Base-by-base conservation (phyloP, 1,140 invertebrate species). In the Drusus annulatus region DNA sequence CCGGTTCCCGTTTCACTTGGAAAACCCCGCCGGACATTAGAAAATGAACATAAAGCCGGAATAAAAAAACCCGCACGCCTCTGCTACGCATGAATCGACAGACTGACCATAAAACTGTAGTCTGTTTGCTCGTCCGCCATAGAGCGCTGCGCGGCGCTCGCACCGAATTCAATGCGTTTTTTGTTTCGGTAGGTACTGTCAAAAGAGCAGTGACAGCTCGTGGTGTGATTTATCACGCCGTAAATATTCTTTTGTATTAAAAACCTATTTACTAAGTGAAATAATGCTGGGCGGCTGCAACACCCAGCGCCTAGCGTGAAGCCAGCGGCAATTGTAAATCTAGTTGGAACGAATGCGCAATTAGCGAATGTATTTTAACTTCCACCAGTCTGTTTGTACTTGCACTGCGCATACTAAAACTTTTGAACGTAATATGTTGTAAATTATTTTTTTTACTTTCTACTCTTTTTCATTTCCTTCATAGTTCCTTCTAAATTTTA, bases 221-320 rank as follows among this genome's bases (percentile, higher is more conserved):
- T 25, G 23, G 3, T 36, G 60, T 80, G 79, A 80, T 80, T 80
- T 80, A 75, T 80, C 62, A 74, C 23, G 76, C 76, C 79, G 74
- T 80, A 80, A 80, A 80, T 80, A 76, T 76, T 76, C 73, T 80
- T 80, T 80, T 76, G 79, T 50, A 76, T 80, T 75, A 71, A 80
- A 76, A 80, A 63, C 45, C 28, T n/a, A 56, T 73, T 73, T 65
- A 31, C 62, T 21, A 28, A 28, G 62, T 65, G 25, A 21, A 65
- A 65, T 65, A 65, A 31, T 65, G 62, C 23, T 4, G 16, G 56
- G 25, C 16, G 28, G 25, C 16, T 65, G 62, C 62, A 65, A 15
- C 62, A 31, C 10, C 25, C 21, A 36, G 5, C 23, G 17, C 2
- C 36, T 4, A 21, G 23, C 56, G 23, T 60, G 56, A 19, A 21